Conservation (phyloP, 2,797 vertebrate genomes). For the Anguilla pacifica region DNA sequence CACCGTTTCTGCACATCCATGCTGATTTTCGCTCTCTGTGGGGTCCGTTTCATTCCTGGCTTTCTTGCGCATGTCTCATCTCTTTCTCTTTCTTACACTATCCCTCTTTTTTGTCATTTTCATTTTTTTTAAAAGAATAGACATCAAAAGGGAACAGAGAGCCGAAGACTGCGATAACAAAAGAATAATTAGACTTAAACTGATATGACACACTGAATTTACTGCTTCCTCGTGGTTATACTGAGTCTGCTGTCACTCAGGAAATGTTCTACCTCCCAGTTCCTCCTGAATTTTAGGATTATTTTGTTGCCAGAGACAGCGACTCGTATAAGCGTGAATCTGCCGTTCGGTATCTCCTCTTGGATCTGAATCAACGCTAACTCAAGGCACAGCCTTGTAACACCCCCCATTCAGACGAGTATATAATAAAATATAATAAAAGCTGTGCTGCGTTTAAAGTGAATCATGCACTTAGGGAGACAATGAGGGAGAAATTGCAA, state of each 20-base stretch:
- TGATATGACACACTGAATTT: neutral
- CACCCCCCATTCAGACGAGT: neutral
- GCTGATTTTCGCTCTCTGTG: conserved; percentile 50
- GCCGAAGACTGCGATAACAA: neutral
- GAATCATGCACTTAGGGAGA: conserved; percentile 71
- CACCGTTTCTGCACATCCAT: conserved; percentile 64
- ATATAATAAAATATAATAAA: conserved; percentile 13
- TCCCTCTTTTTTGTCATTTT: neutral
- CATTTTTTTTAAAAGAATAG: neutral
- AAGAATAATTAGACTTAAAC: neutral
- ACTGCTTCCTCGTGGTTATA: neutral
- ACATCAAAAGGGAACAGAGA: neutral
- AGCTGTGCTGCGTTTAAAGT: conserved; percentile 64
- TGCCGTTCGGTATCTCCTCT: neutral
- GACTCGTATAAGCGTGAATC: neutral
- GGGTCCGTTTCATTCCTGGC: neutral
- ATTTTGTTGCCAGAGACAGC: neutral
- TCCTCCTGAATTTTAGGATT: neutral
- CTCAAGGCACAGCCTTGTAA: neutral
- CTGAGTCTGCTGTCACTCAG: neutral
- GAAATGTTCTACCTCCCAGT: neutral
- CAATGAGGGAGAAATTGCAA: neutral
- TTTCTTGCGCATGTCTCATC: neutral
- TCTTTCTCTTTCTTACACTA: neutral
- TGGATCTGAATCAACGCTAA: neutral